Base-by-base conservation (phyloP, 2,888 invertebrate genomes). In the Drosophila melanosoma region DNA sequence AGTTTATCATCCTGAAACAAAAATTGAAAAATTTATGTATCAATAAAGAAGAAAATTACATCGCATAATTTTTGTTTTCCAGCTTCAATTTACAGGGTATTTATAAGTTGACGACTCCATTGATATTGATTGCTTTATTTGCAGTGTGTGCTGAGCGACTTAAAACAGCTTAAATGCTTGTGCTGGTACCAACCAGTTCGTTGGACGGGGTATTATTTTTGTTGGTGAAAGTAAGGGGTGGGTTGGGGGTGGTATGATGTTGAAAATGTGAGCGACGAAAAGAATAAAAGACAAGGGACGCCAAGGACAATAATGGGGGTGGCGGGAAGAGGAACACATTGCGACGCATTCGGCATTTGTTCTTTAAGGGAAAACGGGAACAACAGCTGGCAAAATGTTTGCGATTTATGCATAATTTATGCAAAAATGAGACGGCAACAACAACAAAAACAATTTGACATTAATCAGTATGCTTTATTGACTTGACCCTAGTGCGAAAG, bases 381-480 rank as follows among this genome's bases (percentile, higher is more conserved):
- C 23, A 45, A 45, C 54, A 56, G 26, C 59, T 71, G 75, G 73
- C 51, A 56, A 69, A 72, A 72, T 74, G 59, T 57, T 82, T 69
- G 85, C 74, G 67, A 79, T 83, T 88, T 69, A 71, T 83, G 89
- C 71, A 89, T 85, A 89, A 85, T 88, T 85, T 82, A 85, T 82
- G 84, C 73, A 60, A 83, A 83, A 76, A 81, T 29, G 59, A 52
- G 65, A 52, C 63, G 26, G 15, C 26, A 8, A 20, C 33, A 53
- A 53, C 20, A 51, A 62, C 81, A 74, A 70, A 70, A 74, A 84
- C 82, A 87, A 84, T 69, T 89, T 82, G 89, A 69, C 82, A 82
- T 89, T 79, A 84, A 85, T 87, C 86, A 82, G 83, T 72, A 79
- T 81, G 75, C 82, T 83, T 83, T 87, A 87, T 83, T 83, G 87